Percentiles rank a stretch among this genome's conserved stretches.
phyloP scores from a whole-genome alignment of 30 jellyfish, hydroid and myxozoan species.

The Aurelia aurita region DNA sequence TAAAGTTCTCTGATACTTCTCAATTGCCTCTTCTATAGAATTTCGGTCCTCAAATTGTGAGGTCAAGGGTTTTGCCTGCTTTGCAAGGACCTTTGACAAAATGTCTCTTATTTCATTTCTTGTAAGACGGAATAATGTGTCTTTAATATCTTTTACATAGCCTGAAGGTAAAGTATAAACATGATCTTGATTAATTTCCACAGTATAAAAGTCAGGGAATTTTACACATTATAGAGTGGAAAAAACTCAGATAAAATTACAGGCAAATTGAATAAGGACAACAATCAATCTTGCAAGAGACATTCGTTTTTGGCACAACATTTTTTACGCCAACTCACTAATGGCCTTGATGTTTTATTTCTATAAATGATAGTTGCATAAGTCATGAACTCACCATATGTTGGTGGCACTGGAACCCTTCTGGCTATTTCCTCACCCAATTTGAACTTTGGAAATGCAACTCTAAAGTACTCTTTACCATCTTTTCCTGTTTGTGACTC shows the following conservation, averaged over 20 bases:
- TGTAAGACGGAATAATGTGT: constrained; percentile 1
- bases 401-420: constrained; percentile 30
- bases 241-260: too few species aligned
- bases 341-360: too few species aligned
- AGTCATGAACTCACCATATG: constrained; percentile 25
- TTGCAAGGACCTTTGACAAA: not conserved
- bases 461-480: constrained; percentile 28
- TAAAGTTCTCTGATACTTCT: not conserved
- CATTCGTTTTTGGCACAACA: too few species aligned
- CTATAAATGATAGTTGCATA: too few species aligned
- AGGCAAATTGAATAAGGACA: too few species aligned
- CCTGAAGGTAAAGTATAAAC: too few species aligned
- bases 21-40: constrained; percentile 6
- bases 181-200: too few species aligned
- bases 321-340: too few species aligned
- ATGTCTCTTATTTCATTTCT: not conserved
- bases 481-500: not conserved
- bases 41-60: not conserved
- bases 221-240: too few species aligned
- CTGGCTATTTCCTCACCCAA: constrained; percentile 43
- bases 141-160: not conserved
- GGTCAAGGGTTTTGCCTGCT: constrained; percentile 8
- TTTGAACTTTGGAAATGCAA: constrained; percentile 41
- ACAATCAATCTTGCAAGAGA: too few species aligned
- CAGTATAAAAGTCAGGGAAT: too few species aligned